Evolutionary conservation across 2,797 vertebrate species (phyloP).

Genomic region (Rhadinocentrus ornatus): DNA sequence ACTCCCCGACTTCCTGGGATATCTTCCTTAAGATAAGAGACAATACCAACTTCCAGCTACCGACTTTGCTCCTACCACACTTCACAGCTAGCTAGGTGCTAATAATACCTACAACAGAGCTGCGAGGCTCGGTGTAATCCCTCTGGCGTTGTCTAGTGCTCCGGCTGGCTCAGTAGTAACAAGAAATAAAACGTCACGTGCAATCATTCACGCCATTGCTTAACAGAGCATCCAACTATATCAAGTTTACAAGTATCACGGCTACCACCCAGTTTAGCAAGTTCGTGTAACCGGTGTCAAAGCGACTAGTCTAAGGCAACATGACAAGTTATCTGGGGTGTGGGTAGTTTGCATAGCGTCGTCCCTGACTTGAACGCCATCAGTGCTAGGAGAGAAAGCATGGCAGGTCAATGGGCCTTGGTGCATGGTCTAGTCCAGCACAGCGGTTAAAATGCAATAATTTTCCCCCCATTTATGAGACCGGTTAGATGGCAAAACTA

Average conservation of each 20-base stretch:
- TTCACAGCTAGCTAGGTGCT: conserved; percentile 8
- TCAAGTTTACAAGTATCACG: background rate
- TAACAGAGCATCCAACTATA: background rate
- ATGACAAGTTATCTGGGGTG: no score
- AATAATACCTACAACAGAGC: background rate
- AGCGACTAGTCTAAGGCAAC: no score
- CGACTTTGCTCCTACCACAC: background rate
- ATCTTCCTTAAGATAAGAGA: background rate
- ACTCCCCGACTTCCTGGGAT: background rate
- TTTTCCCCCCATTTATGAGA: background rate
- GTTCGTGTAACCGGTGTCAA: background rate
- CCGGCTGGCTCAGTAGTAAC: background rate
- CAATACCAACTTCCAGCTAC: conserved; percentile 3
- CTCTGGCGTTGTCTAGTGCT: background rate
- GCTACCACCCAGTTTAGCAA: background rate
- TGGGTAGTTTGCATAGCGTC: background rate
- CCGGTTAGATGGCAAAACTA: background rate
- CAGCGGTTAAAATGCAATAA: background rate
- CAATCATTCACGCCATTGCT: background rate
- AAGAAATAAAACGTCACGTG: background rate
- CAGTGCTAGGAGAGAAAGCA: background rate
- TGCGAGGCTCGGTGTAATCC: background rate
- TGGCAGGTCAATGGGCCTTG: background rate
- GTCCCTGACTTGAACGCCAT: background rate
- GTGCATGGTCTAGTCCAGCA: background rate